Base-by-base conservation (phyloP, 2,797 vertebrate genomes). In the Malurus leucopterus region DNA sequence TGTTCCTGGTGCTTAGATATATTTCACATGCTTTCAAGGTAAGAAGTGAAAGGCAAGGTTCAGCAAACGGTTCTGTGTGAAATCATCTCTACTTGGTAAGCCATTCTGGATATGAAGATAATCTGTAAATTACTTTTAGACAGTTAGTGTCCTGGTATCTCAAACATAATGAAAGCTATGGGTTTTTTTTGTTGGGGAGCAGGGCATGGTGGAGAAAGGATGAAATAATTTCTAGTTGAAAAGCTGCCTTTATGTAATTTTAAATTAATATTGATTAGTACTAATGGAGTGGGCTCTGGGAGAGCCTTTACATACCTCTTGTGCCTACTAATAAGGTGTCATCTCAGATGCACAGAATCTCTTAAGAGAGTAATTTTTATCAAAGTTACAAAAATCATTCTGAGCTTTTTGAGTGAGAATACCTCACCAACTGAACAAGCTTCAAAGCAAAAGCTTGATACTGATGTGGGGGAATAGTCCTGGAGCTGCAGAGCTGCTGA, bases 251-350 rank as follows among this genome's bases (percentile, higher is more conserved):
- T 84, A 62, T 65, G 47, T 29, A 68, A 69, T 75, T 89, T 54
- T 71, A 83, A 89, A 71, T 78, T 68, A 92, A 50, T 88, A 87
- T 76, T 94, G 78, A 82, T 90, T 90, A 89, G 46, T 46, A 71
- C 65, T 91, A 67, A 87, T 83, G 46, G 69, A 89, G 43, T 71
- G 27, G 22, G 43, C 36, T 91, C 4, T 30, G 74, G 79, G 34
- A 87, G 54, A 85, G 40, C 30, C 38, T 86, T 83, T 62, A 55
- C 22, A 9, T 72, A 36, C 40, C 21, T 81, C 41, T 89, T 74
- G 55, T 81, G 65, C 36, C 47, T 85, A 8, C 69, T 89, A 88
- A 57, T 80, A 51, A 74, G 38, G 49, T 69, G 64, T 82, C 59
- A 63, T 84, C n/a, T 90, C 41, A 51, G 40, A 62, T 69, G 36